Evolutionary conservation across 2,888 invertebrate species (phyloP).

Genomic region (Lasius fuliginosus): DNA sequence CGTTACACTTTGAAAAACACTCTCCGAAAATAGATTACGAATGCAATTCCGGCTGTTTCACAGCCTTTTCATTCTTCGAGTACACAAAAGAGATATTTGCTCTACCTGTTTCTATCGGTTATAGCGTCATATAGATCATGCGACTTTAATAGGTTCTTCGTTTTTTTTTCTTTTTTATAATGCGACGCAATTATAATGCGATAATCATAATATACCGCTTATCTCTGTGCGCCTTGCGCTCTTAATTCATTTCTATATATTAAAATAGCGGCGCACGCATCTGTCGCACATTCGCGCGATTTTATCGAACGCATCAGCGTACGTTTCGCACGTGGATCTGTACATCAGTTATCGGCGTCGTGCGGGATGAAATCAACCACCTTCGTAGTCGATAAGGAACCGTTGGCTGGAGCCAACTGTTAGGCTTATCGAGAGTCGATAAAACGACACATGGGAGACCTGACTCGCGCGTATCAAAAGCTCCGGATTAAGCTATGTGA

Average conservation of each 20-base stretch:
- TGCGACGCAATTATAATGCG: background rate
- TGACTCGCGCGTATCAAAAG: background rate
- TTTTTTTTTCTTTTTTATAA: background rate
- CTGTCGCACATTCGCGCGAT: background rate
- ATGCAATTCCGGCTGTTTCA: slow-evolving; percentile 13
- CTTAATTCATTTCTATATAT: background rate
- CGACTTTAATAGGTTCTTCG: background rate
- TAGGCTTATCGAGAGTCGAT: slow-evolving; percentile 65
- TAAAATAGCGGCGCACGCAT: slow-evolving; percentile 20
- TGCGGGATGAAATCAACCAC: slow-evolving; percentile 28
- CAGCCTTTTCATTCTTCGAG: background rate
- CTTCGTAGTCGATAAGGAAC: slow-evolving; percentile 58
- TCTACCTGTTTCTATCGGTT: slow-evolving; percentile 17
- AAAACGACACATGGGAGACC: slow-evolving; percentile 23
- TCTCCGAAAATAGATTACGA: slow-evolving; percentile 1
- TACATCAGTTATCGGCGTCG: background rate
- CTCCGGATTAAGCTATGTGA: background rate
- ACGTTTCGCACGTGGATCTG: background rate
- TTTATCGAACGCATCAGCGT: slow-evolving; percentile 14
- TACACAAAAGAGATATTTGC: slow-evolving; percentile 24
- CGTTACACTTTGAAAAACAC: slow-evolving; percentile 10
- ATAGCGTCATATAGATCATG: background rate
- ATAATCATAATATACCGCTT: slow-evolving; percentile 15
- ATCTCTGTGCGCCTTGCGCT: background rate
- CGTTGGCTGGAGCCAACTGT: slow-evolving; percentile 33